Base-by-base conservation (phyloP, 2,797 vertebrate genomes). In the Sebastiscus albofasciatus region DNA sequence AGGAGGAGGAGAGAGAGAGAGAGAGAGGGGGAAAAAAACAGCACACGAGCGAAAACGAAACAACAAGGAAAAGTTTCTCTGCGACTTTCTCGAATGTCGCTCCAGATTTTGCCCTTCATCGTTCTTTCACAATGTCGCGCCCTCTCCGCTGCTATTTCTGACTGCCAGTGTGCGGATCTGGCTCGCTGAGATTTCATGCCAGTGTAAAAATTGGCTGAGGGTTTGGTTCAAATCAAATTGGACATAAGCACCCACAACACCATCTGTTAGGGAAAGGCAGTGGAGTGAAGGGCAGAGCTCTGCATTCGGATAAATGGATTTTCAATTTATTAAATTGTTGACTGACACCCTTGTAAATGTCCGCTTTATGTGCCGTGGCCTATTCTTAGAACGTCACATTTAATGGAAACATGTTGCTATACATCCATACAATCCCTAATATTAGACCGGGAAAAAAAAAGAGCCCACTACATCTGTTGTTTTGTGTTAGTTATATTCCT, bases 141-240 rank as follows among this genome's bases (percentile, higher is more conserved):
- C 95, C 95, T 94, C 94, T 94, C 90, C 91, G 93, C 94, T 94
- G 94, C 95, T 95, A 95, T 95, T 94, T 95, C 94, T 93, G 94
- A 95, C 95, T 96, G 96, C 95, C 96, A 96, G 95, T 95, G 93
- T 93, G 94, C 89, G 87, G 93, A 95, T 95, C 93, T 96, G 95
- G 94, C 94, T 93, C 85, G 84, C 92, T 79, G 92, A 87, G 92
- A 93, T 95, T 95, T 92, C 94, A 91, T 95, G 96, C 96, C 95
- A 96, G 95, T 96, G 95, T 95, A 95, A 94, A 95, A 95, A 95
- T 96, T 96, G 96, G 96, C 96, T 92, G 92, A 93, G 94, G 94
- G 93, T 96, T 96, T 96, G 95, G 96, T 96, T 96, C 95, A 96
- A 96, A 96, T 96, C 96, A 96, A 96, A 96, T 96, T 96, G 96